Base-by-base conservation (phyloP, 2,113 vertebrate species). In the Dromaius novaehollandiae region DNA sequence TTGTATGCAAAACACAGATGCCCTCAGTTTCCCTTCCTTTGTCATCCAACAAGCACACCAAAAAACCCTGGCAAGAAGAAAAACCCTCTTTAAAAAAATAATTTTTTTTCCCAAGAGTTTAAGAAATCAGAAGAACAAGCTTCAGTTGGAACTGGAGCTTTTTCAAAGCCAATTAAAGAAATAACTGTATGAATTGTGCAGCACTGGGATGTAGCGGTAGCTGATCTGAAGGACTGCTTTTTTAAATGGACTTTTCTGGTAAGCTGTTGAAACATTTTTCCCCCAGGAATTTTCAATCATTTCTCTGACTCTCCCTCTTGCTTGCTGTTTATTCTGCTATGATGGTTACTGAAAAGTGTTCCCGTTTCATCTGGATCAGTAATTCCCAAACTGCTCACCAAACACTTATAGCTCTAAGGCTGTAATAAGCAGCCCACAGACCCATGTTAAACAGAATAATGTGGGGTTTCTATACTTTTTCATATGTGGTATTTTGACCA, bases 161-260 rank as follows among this genome's bases (percentile, higher is more conserved):
- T 89, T 96, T 93, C 73, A 75, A 90, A 93, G 48, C 10, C 63
- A 93, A 93, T 80, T 89, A 83, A 93, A 83, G 55, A 79, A 95
- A 75, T 73, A 88, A 21, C 42, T 83, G 3, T 42, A 48, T n/a
- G 38, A 28, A 14, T 63, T 89, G 40, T 26, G 65, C 36, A 71
- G 30, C 22, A 65, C 32, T 79, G 61, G 28, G 4, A 46, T 91
- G 22, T 25, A 18, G 21, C 93, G 91, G 8, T 7, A 93, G 82
- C 20, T 70, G 75, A 64, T 82, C 48, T 85, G 25, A 90, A 86
- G n/a, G 20, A 36, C 42, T 44, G 18, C 91, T 2, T 68, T 94
- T 94, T 94, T 92, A 95, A 95, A 91, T 92, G 64, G 46, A 86
- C n/a, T 95, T 95, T 86, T 88, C 83, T 94, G 51, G 75, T 95